Base-by-base conservation (phyloP, 2,113 vertebrate species). In the Nerophis ophidion region DNA sequence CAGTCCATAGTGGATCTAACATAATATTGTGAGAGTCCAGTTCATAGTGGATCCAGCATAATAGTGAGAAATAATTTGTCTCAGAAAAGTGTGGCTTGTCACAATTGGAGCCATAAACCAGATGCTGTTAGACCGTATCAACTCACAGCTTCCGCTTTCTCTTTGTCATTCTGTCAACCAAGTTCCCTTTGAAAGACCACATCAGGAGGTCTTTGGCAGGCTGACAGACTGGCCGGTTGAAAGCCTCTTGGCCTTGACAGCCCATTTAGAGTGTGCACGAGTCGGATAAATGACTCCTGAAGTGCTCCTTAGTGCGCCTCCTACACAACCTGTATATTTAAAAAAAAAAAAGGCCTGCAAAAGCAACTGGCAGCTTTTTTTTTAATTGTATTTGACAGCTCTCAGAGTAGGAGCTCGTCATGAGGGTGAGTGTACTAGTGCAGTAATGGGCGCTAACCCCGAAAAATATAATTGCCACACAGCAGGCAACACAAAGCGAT, bases 201-300 rank as follows among this genome's bases (percentile, higher is more conserved):
- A 64, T 64, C 35, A 57, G 42, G 51, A 58, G 60, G n/a, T 5
- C 38, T 61, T 35, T 60, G 54, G 50, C 19, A 33, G 57, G 44
- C 53, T 58, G 53, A 60, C 48, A 65, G 42, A 45, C 13, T 11
- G 17, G 4, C 17, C 19, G 69, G 60, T 14, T 66, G 57, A 51
- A 58, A 60, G 60, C 48, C 38, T 60, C 66, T n/a, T 16, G 59
- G 58, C 69, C 51, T 51, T 60, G 72, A 55, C 68, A 66, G 61
- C 48, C 48, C n/a, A 17, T 74, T 65, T 58, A 66, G 63, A 48
- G 50, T 48, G 73, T 40, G 36, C 46, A 57, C 16, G 56, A 67
- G 60, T 61, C 57, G 45, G 49, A 65, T 75, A 64, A 61, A 70
- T 66, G 56, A 57, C 70, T 58, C 49, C 15, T 60, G 46, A 68